phyloP scores from a whole-genome alignment of 2,888 invertebrate genomes.

The Oligia strigilis region DNA sequence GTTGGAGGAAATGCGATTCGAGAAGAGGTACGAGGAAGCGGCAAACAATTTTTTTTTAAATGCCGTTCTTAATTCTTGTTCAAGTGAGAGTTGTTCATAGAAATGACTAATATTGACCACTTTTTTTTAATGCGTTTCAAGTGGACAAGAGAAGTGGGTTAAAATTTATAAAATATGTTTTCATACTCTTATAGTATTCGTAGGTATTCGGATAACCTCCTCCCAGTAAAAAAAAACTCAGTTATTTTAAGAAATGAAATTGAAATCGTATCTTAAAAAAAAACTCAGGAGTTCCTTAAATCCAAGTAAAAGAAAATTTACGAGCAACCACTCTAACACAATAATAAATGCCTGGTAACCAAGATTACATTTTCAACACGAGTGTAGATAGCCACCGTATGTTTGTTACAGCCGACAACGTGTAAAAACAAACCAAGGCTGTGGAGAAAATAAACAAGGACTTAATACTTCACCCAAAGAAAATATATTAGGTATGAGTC shows the following conservation, averaged over 20 bases:
- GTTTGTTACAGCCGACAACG: background rate
- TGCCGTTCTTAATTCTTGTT: no score
- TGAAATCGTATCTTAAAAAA: background rate
- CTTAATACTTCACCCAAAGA: constrained; percentile 28
- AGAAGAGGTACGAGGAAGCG: background rate
- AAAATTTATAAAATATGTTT: no score
- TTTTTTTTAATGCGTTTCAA: no score
- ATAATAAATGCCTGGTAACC: background rate
- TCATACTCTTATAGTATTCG: no score
- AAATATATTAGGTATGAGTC: constrained; percentile 38
- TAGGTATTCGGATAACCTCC: no score
- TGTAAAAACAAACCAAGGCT: constrained; percentile 20
- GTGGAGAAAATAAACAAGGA: constrained; percentile 27
- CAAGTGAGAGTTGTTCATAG: no score
- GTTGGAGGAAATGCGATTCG: background rate
- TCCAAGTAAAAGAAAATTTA: background rate
- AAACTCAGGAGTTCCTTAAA: background rate
- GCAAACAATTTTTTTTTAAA: no score
- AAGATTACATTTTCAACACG: background rate
- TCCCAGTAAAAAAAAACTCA: no score
- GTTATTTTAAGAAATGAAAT: background rate
- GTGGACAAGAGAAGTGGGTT: no score
- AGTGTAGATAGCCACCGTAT: background rate
- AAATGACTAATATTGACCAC: no score
- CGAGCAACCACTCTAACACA: background rate